Percentiles rank a stretch among this genome's conserved stretches.
Evolutionary conservation across 2,113 vertebrate genomes (phyloP).

Genomic region (Girardinichthys multiradiatus): DNA sequence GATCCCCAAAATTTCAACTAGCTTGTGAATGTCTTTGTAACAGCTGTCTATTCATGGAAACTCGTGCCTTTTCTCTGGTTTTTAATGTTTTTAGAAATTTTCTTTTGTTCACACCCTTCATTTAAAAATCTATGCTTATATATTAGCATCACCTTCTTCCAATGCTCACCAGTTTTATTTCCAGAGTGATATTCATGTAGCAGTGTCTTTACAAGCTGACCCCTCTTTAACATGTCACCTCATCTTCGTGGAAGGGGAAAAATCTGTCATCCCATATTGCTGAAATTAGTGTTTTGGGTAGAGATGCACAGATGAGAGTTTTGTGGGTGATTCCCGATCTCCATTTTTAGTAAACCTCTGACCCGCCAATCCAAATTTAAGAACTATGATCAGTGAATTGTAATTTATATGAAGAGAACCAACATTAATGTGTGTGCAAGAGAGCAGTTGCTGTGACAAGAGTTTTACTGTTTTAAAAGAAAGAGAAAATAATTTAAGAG

Average conservation of each 20-base stretch:
- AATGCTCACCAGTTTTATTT: conserved; percentile 62
- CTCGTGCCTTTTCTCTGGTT: background rate
- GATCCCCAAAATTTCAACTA: background rate
- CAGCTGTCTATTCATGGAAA: too few species aligned
- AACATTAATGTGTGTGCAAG: too few species aligned
- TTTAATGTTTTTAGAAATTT: background rate
- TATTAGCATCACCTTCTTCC: conserved; percentile 8
- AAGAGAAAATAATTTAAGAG: too few species aligned
- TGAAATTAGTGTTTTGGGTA: background rate
- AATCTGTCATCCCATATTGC: background rate
- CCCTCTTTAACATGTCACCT: conserved; percentile 67
- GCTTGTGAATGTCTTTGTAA: background rate
- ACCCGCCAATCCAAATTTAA: background rate
- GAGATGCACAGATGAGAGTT: background rate
- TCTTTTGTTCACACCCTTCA: background rate
- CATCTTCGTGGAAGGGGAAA: conserved; percentile 50
- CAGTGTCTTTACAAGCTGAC: conserved; percentile 69
- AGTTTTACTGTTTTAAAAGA: too few species aligned
- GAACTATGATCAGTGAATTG: background rate
- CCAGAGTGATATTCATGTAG: conserved; percentile 55
- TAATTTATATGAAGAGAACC: too few species aligned
- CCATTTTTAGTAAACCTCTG: background rate
- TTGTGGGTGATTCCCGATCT: background rate
- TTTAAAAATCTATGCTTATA: background rate
- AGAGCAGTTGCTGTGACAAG: too few species aligned